These are phyloP conservation scores for Apotomis capreana DNA, from an alignment of 2,888 invertebrate species.

Conservation along the genomic window DNA sequence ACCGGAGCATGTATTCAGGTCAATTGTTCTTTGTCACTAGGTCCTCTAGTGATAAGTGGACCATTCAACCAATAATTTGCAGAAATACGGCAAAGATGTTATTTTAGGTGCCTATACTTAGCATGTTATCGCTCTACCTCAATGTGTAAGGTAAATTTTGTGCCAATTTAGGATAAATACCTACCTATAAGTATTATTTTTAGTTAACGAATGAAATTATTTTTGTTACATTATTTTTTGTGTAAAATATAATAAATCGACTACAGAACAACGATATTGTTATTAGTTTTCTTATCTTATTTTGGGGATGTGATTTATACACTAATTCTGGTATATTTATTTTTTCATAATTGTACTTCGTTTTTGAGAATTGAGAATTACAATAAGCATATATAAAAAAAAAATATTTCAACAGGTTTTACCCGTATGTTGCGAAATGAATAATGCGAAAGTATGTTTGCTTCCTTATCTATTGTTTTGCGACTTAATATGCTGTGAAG, in stretches of 20 bases:
- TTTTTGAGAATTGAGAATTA: too few relatives aligned
- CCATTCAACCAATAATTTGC: conserved; percentile 42
- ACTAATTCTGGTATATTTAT: neutral
- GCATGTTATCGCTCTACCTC: conserved; percentile 61
- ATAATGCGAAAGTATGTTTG: conserved; percentile 37
- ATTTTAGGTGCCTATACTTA: conserved; percentile 36
- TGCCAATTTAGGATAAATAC: conserved; percentile 63
- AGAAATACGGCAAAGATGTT: conserved; percentile 49
- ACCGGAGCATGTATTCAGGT: conserved; percentile 39
- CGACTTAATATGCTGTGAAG: neutral
- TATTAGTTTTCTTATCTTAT: neutral
- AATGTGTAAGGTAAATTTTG: conserved; percentile 53
- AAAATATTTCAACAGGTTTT: too few relatives aligned
- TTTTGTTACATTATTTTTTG: conserved; percentile 44
- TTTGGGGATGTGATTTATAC: neutral
- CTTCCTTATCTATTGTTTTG: neutral
- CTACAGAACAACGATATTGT: neutral
- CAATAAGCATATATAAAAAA: too few relatives aligned
- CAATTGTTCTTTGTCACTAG: conserved; percentile 54
- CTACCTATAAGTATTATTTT: conserved; percentile 59
- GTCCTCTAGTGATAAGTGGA: conserved; percentile 44
- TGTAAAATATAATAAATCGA: conserved; percentile 50
- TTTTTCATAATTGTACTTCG: neutral
- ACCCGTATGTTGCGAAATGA: neutral
- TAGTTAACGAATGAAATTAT: conserved; percentile 10